Base-by-base conservation (phyloP, 2,888 invertebrate genomes). In the Gortyna flavago region DNA sequence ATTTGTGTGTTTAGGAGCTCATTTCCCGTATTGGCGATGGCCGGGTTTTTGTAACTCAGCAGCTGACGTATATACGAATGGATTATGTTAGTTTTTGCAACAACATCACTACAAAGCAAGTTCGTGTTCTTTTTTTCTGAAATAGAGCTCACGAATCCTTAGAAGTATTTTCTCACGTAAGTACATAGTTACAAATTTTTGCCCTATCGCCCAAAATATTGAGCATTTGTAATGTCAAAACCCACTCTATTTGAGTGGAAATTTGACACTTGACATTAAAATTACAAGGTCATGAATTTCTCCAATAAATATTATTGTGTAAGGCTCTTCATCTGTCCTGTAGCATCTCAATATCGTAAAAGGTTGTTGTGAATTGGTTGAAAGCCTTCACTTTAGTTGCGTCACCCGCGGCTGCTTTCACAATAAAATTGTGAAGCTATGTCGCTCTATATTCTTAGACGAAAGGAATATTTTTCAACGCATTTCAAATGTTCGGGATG, bases 281-380 rank as follows among this genome's bases (percentile, higher is more conserved):
- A 57, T 77, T 66, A 77, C 61, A 9, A 51, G 25, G 64, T 32
- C 11, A 64, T 44, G 57, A 65, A 67, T 73, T 79, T 32, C 25
- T 54, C 21, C 48, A 75, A 65, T 65, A 79, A 74, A 67, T 65
- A 69, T 77, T 74, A 69, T 25, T 74, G 0, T 44, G 74, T 35
- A 25, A 67, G 69, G 57, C 41, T 74, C 35, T 84, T 70, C 70
- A 70, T 84, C 75, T 74, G 72, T 82, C 65, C 71, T 68, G 84
- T 77, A 59, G 72, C 72, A 79, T 86, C 67, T 82, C 85, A 85
- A 86, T 86, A 77, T 77, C 79, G 82, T 86, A 66, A 86, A 77
- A 86, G 77, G 77, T 84, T 81, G 85, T 62, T 64, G 51, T 64
- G 75, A 70, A 84, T 84, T 77, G 86, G 68, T 79, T 81, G 68